Percentiles rank a stretch among this genome's conserved stretches.
Evolutionary conservation across 2,113 vertebrate genomes (phyloP).

Genomic region (Hyaena hyaena): DNA sequence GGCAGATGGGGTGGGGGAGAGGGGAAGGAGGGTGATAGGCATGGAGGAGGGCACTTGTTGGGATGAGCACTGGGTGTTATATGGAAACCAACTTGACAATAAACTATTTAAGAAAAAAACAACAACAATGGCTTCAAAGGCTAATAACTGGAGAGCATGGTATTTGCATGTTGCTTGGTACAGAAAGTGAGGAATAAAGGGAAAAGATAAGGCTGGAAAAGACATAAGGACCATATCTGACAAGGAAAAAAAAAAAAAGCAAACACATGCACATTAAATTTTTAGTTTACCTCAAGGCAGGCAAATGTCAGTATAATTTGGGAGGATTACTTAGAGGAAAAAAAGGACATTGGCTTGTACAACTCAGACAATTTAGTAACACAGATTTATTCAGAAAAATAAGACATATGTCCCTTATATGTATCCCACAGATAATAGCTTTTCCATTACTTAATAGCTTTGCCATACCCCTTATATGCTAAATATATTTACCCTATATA

Average conservation of each 20-base stretch:
- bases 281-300: neutral
- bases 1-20: too few relatives aligned
- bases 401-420: neutral
- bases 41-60: too few relatives aligned
- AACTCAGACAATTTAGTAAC: neutral
- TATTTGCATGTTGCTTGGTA: neutral
- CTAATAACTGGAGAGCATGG: neutral
- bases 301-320: neutral
- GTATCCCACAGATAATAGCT: too few relatives aligned
- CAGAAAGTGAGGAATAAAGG: neutral
- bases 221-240: neutral
- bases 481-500: neutral
- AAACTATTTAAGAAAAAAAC: too few relatives aligned
- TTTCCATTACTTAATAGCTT: neutral
- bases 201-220: neutral
- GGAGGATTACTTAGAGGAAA: neutral
- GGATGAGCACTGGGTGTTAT: too few relatives aligned
- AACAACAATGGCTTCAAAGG: neutral
- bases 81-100: too few relatives aligned
- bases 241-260: neutral
- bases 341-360: neutral
- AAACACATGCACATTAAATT: neutral
- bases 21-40: too few relatives aligned
- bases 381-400: constrained; percentile 4
- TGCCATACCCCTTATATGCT: neutral